Base-by-base conservation (phyloP, 2,113 vertebrate genomes). In the Tenrec ecaudatus region DNA sequence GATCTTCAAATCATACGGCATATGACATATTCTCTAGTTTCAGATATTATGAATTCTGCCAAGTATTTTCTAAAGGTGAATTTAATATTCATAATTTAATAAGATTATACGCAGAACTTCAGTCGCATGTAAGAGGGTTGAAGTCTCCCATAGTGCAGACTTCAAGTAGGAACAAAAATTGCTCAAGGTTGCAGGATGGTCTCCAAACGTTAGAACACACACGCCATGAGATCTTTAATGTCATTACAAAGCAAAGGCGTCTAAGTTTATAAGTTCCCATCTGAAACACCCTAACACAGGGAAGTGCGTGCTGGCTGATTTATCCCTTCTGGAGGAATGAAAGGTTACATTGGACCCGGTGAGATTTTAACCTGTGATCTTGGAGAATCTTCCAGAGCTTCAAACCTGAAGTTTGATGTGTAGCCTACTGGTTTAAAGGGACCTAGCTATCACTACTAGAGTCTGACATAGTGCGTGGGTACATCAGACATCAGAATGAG, bases 341-440 rank as follows among this genome's bases (percentile, higher is more conserved):
- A 96, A 97, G 96, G 94, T 96, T 96, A 93, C 86, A 2, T 92
- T 94, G 83, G 92, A 96, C 96, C 94, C 73, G 92, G 96, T 94
- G 96, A 97, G 96, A 96, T 93, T 96, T 95, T 97, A 97, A 96
- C 96, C 95, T 97, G 90, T 97, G 94, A 97, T 96, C 96, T 92
- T 95, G 95, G 95, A 97, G 95, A 96, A 96, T 96, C 94, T 96
- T 97, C 96, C 92, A 96, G 93, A 94, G 90, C 96, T 97, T 97
- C 96, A 96, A 97, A 96, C 90, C 94, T 86, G 16, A 96, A 96
- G 95, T 95, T 95, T 97, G 96, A 97, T 95, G 96, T 97, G 36
- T 94, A 96, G 93, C 96, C 96, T 96, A 97, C 96, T 89, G 93
- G 93, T 97, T 97, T 94, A 96, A 97, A 97, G 64, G 83, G 78